Evolutionary conservation across 2,113 vertebrate species (phyloP).

Genomic region (Chlorodrepanis virens): DNA sequence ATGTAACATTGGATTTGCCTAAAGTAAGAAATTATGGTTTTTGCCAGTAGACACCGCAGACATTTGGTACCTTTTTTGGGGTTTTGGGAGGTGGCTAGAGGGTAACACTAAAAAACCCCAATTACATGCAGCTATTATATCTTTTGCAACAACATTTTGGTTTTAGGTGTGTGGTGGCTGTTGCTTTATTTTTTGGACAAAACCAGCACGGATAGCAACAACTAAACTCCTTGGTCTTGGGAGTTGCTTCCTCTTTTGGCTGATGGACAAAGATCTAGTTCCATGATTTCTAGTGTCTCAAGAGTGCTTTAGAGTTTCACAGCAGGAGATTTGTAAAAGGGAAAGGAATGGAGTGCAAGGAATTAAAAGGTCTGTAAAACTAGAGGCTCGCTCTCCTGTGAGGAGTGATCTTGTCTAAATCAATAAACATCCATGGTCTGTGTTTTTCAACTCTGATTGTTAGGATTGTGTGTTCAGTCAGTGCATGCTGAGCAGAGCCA

Average conservation of each 20-base stretch:
- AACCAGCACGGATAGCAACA: neutral
- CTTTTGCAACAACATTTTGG: neutral
- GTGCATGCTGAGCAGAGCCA: neutral
- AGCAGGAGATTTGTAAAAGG: constrained; percentile 68
- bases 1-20: neutral
- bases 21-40: neutral
- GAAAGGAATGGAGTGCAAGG: constrained; percentile 45
- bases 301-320: constrained; percentile 59
- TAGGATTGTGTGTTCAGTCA: neutral
- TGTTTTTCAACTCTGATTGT: constrained; percentile 43
- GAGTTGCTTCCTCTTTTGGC: constrained; percentile 19
- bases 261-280: neutral
- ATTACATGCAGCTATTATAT: neutral
- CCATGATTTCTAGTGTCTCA: constrained; percentile 28
- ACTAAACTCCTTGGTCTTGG: neutral
- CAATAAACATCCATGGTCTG: constrained; percentile 27
- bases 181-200: neutral
- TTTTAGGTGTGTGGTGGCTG: neutral
- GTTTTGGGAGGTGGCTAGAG: neutral
- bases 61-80: neutral
- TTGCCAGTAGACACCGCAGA: neutral
- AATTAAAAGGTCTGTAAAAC: constrained; percentile 68
- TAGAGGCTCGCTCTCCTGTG: constrained; percentile 28
- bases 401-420: constrained; percentile 64
- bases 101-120: neutral